phyloP scores from a whole-genome alignment of 2,113 vertebrate genomes.

The Benitochromis conjunctus region DNA sequence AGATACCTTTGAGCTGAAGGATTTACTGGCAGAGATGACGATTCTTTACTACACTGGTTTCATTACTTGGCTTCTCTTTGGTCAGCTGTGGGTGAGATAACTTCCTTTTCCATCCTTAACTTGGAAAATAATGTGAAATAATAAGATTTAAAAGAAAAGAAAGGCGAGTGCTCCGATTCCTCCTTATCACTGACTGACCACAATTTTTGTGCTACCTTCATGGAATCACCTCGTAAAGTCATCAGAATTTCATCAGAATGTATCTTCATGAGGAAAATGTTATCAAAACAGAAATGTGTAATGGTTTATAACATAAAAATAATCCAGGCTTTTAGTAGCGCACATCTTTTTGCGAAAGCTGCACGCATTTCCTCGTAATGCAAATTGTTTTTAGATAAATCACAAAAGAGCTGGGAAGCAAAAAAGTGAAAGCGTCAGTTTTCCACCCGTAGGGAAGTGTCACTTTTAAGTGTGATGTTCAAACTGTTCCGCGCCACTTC shows the following conservation, averaged over 20 bases:
- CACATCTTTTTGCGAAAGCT: background rate
- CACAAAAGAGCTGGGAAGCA: background rate
- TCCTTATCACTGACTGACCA: background rate
- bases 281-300: background rate
- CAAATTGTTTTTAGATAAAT: background rate
- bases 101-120: background rate
- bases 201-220: background rate
- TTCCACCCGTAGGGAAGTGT: background rate
- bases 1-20: slow-evolving; percentile 26
- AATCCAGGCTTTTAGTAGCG: background rate
- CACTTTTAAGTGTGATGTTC: background rate
- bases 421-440: background rate
- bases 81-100: slow-evolving; percentile 4
- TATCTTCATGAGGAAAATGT: background rate
- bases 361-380: background rate
- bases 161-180: background rate
- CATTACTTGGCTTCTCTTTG: slow-evolving; percentile 2
- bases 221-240: background rate
- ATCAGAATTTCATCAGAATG: background rate
- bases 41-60: background rate
- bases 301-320: background rate
- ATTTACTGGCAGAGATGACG: slow-evolving; percentile 41
- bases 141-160: background rate
- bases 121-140: background rate
- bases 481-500: background rate